Percentiles rank a stretch among this genome's conserved stretches.
Evolutionary conservation across 2,888 invertebrate species (phyloP).

Genomic region (Cataglyphis livida): DNA sequence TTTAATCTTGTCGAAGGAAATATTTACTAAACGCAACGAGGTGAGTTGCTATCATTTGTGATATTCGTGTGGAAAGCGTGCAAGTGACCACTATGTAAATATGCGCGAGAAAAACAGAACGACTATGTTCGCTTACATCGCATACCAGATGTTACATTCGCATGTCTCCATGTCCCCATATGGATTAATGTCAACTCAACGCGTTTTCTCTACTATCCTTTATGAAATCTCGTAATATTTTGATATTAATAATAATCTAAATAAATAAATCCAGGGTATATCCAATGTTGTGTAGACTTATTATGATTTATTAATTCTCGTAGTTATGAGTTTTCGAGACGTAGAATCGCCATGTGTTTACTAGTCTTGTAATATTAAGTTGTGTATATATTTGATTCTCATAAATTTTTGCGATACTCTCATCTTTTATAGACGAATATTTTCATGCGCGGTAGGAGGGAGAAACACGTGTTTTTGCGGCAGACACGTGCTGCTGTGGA

Average conservation of each 20-base stretch:
- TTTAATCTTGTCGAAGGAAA: neutral
- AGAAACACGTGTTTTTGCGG: constrained; percentile 70
- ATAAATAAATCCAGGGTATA: neutral
- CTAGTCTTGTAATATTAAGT: neutral
- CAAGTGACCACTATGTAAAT: neutral
- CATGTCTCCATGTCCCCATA: constrained; percentile 65
- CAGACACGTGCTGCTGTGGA: constrained; percentile 62
- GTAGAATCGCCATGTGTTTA: neutral
- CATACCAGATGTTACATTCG: constrained; percentile 20
- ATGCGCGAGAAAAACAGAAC: neutral
- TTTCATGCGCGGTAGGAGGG: constrained; percentile 58
- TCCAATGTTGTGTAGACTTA: too few relatives aligned
- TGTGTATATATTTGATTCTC: neutral
- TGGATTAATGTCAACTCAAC: neutral
- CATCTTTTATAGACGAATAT: constrained; percentile 54
- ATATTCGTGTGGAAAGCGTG: constrained; percentile 12
- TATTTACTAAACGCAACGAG: neutral
- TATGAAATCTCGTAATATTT: neutral
- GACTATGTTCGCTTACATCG: neutral
- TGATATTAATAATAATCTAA: neutral
- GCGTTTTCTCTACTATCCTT: neutral
- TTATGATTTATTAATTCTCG: neutral
- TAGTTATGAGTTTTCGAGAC: neutral
- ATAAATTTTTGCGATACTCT: constrained; percentile 9
- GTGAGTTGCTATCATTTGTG: neutral